phyloP scores from a whole-genome alignment of 2,888 invertebrate species.

The Apotomis turbidana region DNA sequence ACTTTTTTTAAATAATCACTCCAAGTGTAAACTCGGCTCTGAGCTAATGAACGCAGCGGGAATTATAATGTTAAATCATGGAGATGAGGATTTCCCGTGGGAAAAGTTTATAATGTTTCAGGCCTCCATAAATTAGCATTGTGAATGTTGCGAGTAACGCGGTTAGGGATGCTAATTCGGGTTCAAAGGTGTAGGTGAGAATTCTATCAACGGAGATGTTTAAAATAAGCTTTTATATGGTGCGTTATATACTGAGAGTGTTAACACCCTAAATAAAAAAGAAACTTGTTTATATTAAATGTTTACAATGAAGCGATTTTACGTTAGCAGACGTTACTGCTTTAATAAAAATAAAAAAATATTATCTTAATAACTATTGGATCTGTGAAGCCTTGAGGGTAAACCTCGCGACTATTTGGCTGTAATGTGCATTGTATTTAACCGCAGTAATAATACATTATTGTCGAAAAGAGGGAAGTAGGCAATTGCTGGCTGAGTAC shows the following conservation, averaged over 20 bases:
- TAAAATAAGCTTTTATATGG: neutral
- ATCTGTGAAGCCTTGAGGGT: no score
- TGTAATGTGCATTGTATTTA: no score
- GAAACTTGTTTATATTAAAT: no score
- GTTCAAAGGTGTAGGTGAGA: conserved; percentile 8
- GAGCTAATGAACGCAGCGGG: conserved; percentile 11
- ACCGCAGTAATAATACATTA: no score
- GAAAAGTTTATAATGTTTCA: conserved; percentile 24
- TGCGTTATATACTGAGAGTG: neutral
- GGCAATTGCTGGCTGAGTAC: no score
- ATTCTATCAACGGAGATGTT: neutral
- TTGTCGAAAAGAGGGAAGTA: no score
- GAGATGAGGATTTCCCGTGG: conserved; percentile 14
- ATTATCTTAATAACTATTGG: no score
- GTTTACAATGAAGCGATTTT: no score
- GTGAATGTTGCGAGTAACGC: conserved; percentile 15
- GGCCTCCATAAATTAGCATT: conserved; percentile 32
- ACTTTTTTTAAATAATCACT: neutral
- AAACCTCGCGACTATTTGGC: no score
- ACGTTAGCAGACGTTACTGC: no score
- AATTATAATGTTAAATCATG: conserved; percentile 31
- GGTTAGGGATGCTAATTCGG: conserved; percentile 19
- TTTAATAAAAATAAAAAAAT: no score
- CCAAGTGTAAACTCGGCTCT: neutral
- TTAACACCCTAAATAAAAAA: no score